Conservation (phyloP, 2,113 vertebrate genomes). For the Etia nguti region DNA sequence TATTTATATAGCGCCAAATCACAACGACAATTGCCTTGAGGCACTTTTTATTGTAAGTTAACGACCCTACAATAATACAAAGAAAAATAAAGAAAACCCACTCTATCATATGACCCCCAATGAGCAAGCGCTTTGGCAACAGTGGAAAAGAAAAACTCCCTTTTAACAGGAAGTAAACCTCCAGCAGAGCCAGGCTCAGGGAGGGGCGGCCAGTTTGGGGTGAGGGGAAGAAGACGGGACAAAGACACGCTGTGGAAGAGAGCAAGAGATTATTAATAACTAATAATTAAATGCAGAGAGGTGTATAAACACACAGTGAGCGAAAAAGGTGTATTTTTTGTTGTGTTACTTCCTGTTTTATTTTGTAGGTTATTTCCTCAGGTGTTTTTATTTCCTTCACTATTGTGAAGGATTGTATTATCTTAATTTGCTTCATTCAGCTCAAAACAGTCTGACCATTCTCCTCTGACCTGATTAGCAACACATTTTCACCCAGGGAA, state of each 20-base stretch:
- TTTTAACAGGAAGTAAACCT: background rate
- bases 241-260: background rate
- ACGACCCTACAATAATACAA: rapidly evolving
- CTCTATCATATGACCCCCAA: rapidly evolving
- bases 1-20: background rate
- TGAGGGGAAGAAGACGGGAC: rapidly evolving
- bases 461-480: background rate
- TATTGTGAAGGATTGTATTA: background rate
- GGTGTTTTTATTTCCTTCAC: background rate
- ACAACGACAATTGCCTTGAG: rapidly evolving
- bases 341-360: background rate
- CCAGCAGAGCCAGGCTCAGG: background rate
- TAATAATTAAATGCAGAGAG: background rate
- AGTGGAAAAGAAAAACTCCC: background rate
- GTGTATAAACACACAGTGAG: background rate
- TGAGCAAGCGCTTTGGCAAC: rapidly evolving
- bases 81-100: background rate
- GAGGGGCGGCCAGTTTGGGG: rapidly evolving
- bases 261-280: background rate
- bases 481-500: background rate
- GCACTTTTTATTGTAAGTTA: background rate
- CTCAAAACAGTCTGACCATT: background rate
- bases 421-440: background rate
- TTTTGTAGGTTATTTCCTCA: rapidly evolving
- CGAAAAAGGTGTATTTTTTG: background rate